These are phyloP conservation scores for Poecilia velifera DNA, from an alignment of 2,797 vertebrate genomes.

Conservation along the genomic window DNA sequence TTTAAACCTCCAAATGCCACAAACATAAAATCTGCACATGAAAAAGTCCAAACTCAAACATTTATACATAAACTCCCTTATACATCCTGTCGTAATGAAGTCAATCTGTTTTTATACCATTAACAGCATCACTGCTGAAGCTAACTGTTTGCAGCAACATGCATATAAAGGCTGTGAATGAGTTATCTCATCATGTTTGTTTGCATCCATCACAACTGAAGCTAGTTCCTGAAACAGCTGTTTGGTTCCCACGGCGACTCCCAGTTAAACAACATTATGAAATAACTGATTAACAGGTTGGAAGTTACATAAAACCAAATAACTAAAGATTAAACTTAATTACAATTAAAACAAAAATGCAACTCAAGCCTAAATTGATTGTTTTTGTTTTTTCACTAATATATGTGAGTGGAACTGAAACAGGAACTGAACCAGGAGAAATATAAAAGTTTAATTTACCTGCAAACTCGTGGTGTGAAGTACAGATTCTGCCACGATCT, in stretches of 20 bases:
- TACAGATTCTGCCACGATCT: conserved; percentile 97
- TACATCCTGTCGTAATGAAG: neutral
- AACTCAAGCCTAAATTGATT: neutral
- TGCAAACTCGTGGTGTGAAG: conserved; percentile 94
- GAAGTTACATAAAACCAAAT: neutral
- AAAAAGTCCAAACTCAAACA: neutral
- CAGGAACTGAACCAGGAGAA: neutral
- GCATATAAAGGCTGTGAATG: neutral
- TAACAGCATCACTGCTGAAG: neutral
- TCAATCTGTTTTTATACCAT: neutral
- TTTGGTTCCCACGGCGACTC: neutral
- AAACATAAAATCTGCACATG: neutral
- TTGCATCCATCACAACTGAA: neutral
- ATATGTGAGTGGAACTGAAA: neutral
- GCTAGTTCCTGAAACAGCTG: neutral
- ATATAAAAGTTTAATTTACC: conserved; percentile 70
- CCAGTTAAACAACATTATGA: neutral
- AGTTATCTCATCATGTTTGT: neutral
- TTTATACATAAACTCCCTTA: neutral
- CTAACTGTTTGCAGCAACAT: neutral
- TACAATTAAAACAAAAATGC: neutral
- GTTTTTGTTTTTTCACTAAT: neutral
- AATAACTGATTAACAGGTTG: neutral
- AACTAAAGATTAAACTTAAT: neutral
- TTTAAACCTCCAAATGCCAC: neutral